These are phyloP conservation scores for Strigops habroptila DNA, from an alignment of 2,113 vertebrate species.

Conservation along the genomic window DNA sequence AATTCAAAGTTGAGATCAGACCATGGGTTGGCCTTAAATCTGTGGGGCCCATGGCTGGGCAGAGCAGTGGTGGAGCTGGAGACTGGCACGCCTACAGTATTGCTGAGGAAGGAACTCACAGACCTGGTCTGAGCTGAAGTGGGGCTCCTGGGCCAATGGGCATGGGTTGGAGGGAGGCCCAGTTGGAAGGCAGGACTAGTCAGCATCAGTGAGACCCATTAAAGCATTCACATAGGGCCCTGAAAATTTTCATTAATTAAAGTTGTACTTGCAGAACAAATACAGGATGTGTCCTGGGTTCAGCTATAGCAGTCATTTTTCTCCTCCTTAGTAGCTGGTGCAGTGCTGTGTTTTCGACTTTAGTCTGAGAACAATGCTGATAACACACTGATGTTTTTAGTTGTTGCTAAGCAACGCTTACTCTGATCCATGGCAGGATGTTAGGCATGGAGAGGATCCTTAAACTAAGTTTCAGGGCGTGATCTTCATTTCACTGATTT, in stretches of 20 bases:
- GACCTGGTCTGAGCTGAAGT: not conserved
- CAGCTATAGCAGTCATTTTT: not conserved
- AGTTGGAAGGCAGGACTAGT: accelerated
- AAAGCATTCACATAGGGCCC: accelerated
- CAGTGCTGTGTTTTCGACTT: not conserved
- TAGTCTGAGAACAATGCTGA: not conserved
- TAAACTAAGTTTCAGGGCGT: not conserved
- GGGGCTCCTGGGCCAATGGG: not conserved
- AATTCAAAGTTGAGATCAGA: not conserved
- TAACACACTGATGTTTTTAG: not conserved
- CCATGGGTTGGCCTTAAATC: not conserved
- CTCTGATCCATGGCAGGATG: no score
- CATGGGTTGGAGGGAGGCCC: accelerated
- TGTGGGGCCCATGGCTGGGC: accelerated
- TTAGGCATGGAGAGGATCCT: not conserved
- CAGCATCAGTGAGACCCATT: not conserved
- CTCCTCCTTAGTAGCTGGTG: not conserved
- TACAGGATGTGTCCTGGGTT: not conserved
- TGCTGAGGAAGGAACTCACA: not conserved
- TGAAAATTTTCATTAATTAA: not conserved
- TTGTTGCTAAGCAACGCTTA: not conserved
- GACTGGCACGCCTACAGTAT: accelerated
- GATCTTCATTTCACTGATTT: not conserved
- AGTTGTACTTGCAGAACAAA: not conserved
- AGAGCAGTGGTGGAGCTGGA: not conserved